A percentile compares a stretch with the other conserved stretches of the same genome.
Evolutionary conservation across 2,888 invertebrate genomes (phyloP).

Genomic region (Invenusta paracnida): DNA sequence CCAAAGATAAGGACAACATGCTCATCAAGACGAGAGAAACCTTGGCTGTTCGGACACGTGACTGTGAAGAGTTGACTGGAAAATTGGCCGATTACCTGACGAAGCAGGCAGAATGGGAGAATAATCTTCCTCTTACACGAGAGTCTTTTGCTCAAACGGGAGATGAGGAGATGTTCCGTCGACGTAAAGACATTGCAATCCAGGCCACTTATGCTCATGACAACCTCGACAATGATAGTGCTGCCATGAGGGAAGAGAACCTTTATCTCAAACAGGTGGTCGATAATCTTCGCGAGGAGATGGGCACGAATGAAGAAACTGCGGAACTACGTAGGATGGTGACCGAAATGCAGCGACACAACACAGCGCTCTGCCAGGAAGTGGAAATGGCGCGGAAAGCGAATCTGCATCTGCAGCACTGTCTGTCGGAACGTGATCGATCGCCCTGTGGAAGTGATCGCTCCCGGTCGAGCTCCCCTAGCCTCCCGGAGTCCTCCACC

Average conservation of each 20-base stretch:
- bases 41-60: neutral
- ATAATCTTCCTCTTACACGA: neutral
- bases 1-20: neutral
- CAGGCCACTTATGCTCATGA: neutral
- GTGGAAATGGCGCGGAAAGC: neutral
- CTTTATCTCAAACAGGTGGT: neutral
- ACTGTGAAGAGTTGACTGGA: neutral
- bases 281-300: neutral
- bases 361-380: neutral
- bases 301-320: neutral
- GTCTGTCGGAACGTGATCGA: neutral
- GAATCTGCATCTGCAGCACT: neutral
- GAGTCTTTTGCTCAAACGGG: neutral
- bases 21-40: neutral
- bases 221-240: neutral
- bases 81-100: neutral
- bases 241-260: neutral
- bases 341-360: neutral
- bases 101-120: neutral
- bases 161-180: neutral
- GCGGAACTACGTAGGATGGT: neutral
- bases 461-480: neutral
- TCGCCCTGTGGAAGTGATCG: constrained; percentile 24
- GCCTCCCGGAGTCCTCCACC: neutral
- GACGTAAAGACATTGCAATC: too few species aligned